Evolutionary conservation across 2,888 invertebrate species (phyloP).

Genomic region (Prenolepis imparis): DNA sequence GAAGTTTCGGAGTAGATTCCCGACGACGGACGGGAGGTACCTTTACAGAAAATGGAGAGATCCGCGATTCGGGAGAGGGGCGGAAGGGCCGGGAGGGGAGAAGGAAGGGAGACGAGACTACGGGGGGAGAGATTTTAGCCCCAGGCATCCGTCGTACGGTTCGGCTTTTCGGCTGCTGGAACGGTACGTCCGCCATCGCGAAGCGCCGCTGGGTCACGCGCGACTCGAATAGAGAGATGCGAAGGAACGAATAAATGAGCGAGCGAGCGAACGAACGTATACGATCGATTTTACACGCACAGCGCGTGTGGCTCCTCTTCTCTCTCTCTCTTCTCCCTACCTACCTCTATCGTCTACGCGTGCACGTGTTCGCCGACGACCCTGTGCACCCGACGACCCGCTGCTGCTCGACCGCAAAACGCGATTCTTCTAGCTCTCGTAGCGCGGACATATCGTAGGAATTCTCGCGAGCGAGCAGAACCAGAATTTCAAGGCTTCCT

Average conservation of each 20-base stretch:
- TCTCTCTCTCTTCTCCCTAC: slow-evolving; percentile 38
- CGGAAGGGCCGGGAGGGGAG: background rate
- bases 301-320: slow-evolving; percentile 17
- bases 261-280: slow-evolving; percentile 75
- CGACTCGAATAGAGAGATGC: slow-evolving; percentile 67
- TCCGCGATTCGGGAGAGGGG: background rate
- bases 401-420: slow-evolving; percentile 37
- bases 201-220: slow-evolving; percentile 77
- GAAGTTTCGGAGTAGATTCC: background rate
- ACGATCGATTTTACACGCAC: slow-evolving; percentile 78
- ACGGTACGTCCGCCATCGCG: slow-evolving; percentile 73
- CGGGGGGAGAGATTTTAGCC: slow-evolving; percentile 13
- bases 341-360: slow-evolving; percentile 15
- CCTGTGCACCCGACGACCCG: slow-evolving; percentile 25
- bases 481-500: background rate
- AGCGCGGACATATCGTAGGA: background rate
- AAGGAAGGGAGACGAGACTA: background rate
- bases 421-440: slow-evolving; percentile 43
- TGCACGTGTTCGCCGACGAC: slow-evolving; percentile 65
- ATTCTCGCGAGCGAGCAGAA: background rate
- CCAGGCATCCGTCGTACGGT: slow-evolving; percentile 12
- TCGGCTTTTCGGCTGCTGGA: slow-evolving; percentile 43
- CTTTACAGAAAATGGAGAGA: background rate
- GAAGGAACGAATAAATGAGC: background rate
- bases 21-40: background rate